phyloP scores from a whole-genome alignment of 2,797 vertebrate species.

The Artibeus jamaicensis region DNA sequence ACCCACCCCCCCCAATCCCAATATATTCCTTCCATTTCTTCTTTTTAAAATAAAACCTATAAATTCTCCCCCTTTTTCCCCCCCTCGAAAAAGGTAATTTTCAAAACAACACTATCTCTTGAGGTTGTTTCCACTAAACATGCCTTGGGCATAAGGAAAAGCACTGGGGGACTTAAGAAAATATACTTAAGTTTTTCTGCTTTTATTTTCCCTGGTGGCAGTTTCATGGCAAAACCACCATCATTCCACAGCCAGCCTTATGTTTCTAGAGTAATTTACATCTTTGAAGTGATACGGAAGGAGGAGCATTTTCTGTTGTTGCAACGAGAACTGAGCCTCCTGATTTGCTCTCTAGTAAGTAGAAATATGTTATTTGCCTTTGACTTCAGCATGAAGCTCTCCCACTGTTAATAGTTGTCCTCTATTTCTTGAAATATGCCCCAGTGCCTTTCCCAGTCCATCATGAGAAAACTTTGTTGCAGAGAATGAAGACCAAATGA shows the following conservation, averaged over 20 bases:
- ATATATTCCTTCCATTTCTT: too few species aligned
- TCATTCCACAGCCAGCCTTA: neutral
- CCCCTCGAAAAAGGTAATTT: neutral
- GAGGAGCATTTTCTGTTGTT: neutral
- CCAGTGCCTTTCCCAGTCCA: neutral
- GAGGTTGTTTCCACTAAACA: neutral
- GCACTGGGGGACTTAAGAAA: neutral
- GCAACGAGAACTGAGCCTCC: neutral
- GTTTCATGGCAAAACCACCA: conserved; percentile 12
- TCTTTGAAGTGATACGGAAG: neutral
- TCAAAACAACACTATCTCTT: conserved; percentile 24
- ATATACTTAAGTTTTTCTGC: conserved; percentile 10
- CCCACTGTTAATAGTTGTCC: neutral
- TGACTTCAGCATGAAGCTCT: neutral
- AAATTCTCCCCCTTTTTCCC: too few species aligned
- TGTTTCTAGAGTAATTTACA: conserved; percentile 35
- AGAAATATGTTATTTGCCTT: neutral
- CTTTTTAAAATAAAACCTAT: too few species aligned
- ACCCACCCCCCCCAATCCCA: too few species aligned
- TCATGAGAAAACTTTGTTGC: neutral
- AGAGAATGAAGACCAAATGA: neutral
- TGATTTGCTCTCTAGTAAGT: neutral
- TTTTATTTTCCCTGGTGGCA: conserved; percentile 10
- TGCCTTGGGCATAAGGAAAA: conserved; percentile 34
- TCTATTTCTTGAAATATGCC: neutral